Evolutionary conservation across 2,113 vertebrate species (phyloP).

Genomic region (Malurus cyaneus): DNA sequence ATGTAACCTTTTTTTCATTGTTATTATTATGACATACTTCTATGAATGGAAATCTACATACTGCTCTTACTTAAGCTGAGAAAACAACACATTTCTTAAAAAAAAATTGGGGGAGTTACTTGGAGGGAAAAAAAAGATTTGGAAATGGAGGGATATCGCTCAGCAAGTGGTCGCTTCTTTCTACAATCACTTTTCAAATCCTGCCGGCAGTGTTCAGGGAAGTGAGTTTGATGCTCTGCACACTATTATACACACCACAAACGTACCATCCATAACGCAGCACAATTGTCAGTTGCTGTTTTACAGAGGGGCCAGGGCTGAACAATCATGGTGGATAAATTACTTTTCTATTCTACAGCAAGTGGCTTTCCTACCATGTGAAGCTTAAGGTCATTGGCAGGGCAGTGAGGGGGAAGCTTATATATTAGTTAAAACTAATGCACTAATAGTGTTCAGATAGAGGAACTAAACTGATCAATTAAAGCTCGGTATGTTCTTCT

Average conservation of each 20-base stretch:
- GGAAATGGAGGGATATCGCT: conserved; percentile 28
- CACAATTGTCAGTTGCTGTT: conserved; percentile 63
- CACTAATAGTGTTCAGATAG: conserved; percentile 51
- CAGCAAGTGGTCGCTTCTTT: conserved; percentile 32
- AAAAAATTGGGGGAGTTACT: neutral
- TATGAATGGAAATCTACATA: conserved; percentile 12
- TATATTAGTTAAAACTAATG: conserved; percentile 60
- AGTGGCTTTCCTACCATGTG: conserved; percentile 64
- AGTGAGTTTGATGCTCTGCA: neutral
- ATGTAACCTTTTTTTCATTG: conserved; percentile 8
- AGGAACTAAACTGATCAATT: conserved; percentile 35
- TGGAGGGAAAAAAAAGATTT: neutral
- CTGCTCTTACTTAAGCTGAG: conserved; percentile 46
- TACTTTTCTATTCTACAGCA: conserved; percentile 54
- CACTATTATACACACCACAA: conserved; percentile 27
- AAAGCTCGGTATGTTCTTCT: neutral
- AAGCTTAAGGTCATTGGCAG: conserved; percentile 65
- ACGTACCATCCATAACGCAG: conserved; percentile 59
- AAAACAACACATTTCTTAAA: conserved; percentile 21
- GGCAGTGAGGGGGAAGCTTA: conserved; percentile 38
- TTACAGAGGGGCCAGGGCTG: conserved; percentile 51
- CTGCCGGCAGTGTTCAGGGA: conserved; percentile 30
- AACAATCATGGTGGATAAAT: conserved; percentile 62
- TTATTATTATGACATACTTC: neutral
- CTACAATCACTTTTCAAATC: conserved; percentile 7